phyloP scores from a whole-genome alignment of 2,888 invertebrate genomes.

The Hermodice carunculata region DNA sequence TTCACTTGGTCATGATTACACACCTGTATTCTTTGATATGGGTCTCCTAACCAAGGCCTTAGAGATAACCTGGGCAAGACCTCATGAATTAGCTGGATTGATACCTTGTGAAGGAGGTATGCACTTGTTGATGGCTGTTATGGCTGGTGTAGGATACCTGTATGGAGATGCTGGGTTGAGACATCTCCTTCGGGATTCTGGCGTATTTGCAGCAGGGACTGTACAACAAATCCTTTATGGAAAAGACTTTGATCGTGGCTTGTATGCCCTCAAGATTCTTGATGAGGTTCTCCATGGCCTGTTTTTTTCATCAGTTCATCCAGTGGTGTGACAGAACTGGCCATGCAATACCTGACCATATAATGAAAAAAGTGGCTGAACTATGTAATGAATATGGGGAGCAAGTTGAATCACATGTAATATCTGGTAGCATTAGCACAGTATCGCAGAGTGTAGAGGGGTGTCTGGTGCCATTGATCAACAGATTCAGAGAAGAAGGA shows the following conservation, averaged over 20 bases:
- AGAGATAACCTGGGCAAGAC: constrained; percentile 10
- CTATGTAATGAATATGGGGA: too few relatives aligned
- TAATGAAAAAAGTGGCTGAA: too few relatives aligned
- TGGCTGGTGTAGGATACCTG: not conserved
- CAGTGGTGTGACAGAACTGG: too few relatives aligned
- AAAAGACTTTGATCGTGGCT: constrained; percentile 5
- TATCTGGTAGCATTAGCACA: too few relatives aligned
- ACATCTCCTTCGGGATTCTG: not conserved
- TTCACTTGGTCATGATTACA: constrained; percentile 1
- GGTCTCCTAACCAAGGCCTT: constrained; percentile 9
- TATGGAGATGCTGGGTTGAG: not conserved
- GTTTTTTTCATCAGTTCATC: too few relatives aligned
- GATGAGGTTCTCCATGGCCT: constrained; percentile 8
- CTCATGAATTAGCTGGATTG: not conserved
- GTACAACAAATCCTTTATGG: not conserved
- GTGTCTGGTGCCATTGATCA: too few relatives aligned
- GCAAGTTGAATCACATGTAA: too few relatives aligned
- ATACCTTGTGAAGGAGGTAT: constrained; percentile 8
- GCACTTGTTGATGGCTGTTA: constrained; percentile 5
- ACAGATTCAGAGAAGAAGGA: too few relatives aligned
- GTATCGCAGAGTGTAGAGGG: too few relatives aligned
- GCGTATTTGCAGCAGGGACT: not conserved
- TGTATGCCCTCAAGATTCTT: not conserved
- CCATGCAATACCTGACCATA: too few relatives aligned
- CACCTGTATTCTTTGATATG: constrained; percentile 10